These are phyloP conservation scores for Podiceps cristatus DNA, from an alignment of 2,113 vertebrate genomes.

Conservation along the genomic window DNA sequence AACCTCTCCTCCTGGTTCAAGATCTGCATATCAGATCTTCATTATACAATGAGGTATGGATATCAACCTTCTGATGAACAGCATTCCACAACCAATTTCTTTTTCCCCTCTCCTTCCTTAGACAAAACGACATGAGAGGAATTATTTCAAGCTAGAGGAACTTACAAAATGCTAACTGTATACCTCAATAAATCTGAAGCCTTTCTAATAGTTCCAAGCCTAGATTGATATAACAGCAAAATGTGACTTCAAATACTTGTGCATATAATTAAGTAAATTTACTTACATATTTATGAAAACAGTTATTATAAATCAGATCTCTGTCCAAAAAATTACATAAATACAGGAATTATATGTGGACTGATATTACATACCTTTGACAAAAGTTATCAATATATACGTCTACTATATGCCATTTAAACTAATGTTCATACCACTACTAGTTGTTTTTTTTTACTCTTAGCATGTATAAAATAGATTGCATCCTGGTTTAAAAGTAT, in stretches of 20 bases:
- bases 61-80: background rate
- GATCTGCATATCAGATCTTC: background rate
- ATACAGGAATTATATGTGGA: background rate
- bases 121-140: background rate
- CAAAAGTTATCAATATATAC: background rate
- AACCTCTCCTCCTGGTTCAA: background rate
- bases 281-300: background rate
- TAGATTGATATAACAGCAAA: background rate
- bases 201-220: background rate
- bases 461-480: background rate
- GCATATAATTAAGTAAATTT: background rate
- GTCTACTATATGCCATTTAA: background rate
- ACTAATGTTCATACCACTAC: background rate
- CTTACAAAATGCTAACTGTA: background rate
- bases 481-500: constrained; percentile 36
- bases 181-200: background rate
- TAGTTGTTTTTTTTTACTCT: constrained; percentile 13
- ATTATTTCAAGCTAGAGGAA: background rate
- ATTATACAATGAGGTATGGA: background rate
- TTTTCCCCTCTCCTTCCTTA: background rate
- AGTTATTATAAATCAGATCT: background rate
- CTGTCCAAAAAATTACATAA: background rate
- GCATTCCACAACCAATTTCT: background rate
- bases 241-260: background rate
- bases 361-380: background rate